Base-by-base conservation (phyloP, 1,140 invertebrate species). In the Cardiocondyla obscurior region DNA sequence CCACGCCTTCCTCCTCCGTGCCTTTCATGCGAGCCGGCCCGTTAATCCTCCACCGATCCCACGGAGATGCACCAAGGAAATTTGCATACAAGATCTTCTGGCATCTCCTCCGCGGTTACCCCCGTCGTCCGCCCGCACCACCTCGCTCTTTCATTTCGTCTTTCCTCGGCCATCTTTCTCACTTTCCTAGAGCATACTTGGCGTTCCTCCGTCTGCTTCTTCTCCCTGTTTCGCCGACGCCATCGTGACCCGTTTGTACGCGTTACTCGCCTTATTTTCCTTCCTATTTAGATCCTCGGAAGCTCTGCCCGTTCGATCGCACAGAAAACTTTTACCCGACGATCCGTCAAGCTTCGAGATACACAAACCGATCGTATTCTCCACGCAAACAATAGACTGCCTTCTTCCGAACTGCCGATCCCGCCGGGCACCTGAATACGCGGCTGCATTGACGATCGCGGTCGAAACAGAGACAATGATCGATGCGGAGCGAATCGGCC, bases 1-100 rank as follows among this genome's bases (percentile, higher is more conserved):
- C 76, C 72, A 62, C 60, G 44, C 81, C 89, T 90, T 85, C 77
- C 60, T 86, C 81, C 84, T 79, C 73, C 10, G 58, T 88, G 87
- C 84, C 92, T 94, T 94, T 94, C 93, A 94, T 92, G 91, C 91
- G 85, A 91, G 93, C 93, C 94, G 94, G 93, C 93, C 93, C 92
- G 93, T 94, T 94, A 94, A 94, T 94, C 93, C 93, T 94, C 89
- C 87, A 90, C 89, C 91, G 91, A 94, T 93, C 92, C 94, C 93
- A 94, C 92, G 93, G 91, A 93, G 93, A 93, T 94, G 94, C 94
- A 93, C 90, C 91, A 88, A 91, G 88, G 89, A 93, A 94, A 94
- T 94, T 94, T 94, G 93, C 94, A 94, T 94, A 94, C 94, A 94
- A 94, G 93, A 93, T 94, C 91, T 93, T 85, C 91, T 90, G 90